Evolutionary conservation across 2,113 vertebrate species (phyloP).

Genomic region (Panurus biarmicus): DNA sequence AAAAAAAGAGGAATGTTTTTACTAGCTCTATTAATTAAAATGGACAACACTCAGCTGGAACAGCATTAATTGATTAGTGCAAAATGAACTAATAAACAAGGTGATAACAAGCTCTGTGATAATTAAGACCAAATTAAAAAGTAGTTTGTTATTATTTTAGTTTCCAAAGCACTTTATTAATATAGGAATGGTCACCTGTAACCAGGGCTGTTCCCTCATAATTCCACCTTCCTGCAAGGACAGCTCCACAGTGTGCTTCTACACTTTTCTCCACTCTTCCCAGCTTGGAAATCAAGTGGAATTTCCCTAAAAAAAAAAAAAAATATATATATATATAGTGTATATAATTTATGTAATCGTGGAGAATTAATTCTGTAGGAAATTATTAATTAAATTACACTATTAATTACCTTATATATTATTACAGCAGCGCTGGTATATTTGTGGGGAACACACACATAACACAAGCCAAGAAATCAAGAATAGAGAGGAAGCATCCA

Average conservation of each 20-base stretch:
- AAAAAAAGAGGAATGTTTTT: neutral
- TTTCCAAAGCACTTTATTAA: neutral
- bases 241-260: constrained; percentile 91
- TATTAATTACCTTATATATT: neutral
- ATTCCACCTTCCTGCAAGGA: constrained; percentile 92
- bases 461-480: neutral
- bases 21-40: neutral
- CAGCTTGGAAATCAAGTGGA: constrained; percentile 86
- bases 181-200: constrained; percentile 74
- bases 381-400: neutral
- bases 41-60: neutral
- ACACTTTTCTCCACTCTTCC: constrained; percentile 94
- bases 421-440: no score
- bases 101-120: neutral
- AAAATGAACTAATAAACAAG: neutral
- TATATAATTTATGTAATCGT: fast-evolving
- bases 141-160: neutral
- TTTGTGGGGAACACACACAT: neutral
- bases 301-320: constrained; percentile 77
- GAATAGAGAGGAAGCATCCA: neutral
- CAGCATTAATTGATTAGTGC: neutral
- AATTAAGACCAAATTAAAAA: neutral
- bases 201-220: constrained; percentile 91
- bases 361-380: fast-evolving
- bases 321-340: fast-evolving